These are phyloP conservation scores for Australoheros scitulus DNA, from an alignment of 2,113 vertebrate genomes.

Conservation along the genomic window DNA sequence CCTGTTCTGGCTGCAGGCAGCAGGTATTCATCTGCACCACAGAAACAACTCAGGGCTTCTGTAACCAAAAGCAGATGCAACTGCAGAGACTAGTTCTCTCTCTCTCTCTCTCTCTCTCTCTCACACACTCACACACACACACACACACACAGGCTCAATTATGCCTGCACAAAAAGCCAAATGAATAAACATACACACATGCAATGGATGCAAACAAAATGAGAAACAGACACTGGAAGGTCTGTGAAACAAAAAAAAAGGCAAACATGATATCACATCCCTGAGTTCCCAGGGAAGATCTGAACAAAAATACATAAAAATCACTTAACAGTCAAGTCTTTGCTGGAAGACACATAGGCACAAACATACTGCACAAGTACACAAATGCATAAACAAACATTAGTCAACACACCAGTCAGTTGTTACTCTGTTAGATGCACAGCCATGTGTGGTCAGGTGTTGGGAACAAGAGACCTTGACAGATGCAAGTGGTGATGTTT, in stretches of 20 bases:
- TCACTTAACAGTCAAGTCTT: neutral
- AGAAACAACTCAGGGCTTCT: constrained; percentile 42
- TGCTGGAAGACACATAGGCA: neutral
- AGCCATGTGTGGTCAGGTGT: constrained; percentile 32
- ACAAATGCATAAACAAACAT: neutral
- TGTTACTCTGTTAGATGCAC: constrained; percentile 11
- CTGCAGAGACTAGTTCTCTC: constrained; percentile 17
- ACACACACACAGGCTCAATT: neutral
- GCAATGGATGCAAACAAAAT: constrained; percentile 26
- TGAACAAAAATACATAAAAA: neutral
- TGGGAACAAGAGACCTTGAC: neutral
- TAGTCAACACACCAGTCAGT: neutral
- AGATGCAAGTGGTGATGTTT: neutral
- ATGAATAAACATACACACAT: constrained; percentile 24
- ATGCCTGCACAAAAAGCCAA: constrained; percentile 3
- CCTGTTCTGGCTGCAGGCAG: constrained; percentile 43
- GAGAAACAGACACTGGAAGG: constrained; percentile 26
- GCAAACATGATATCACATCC: neutral
- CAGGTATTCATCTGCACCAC: constrained; percentile 50
- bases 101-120: neutral
- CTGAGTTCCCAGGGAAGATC: neutral
- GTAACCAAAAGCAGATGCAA: constrained; percentile 68
- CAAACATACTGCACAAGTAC: neutral
- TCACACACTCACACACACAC: constrained; percentile 29
- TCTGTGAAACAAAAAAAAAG: neutral